Evolutionary conservation across 2,888 invertebrate genomes (phyloP).

Genomic region (Nipponacmea schrenckii): DNA sequence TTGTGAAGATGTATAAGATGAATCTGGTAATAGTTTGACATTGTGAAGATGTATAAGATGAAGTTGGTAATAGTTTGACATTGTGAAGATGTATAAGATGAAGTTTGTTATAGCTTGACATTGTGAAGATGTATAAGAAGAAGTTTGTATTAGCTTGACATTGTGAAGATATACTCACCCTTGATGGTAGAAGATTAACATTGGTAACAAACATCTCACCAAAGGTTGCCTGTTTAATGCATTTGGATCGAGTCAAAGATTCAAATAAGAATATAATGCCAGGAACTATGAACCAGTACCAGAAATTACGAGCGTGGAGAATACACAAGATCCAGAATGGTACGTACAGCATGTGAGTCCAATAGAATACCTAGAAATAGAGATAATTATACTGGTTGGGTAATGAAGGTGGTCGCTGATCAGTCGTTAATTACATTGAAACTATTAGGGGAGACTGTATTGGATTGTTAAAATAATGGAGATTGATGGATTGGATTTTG

Average conservation of each 20-base stretch:
- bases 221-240: conserved; percentile 45
- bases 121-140: too few relatives aligned
- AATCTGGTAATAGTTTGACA: too few relatives aligned
- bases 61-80: too few relatives aligned
- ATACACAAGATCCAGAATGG: conserved; percentile 87
- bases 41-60: too few relatives aligned
- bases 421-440: background rate
- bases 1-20: too few relatives aligned
- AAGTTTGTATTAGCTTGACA: too few relatives aligned
- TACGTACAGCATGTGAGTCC: conserved; percentile 87
- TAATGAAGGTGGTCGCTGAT: too few relatives aligned
- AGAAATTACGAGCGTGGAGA: conserved; percentile 91
- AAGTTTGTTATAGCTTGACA: too few relatives aligned
- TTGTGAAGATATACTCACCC: conserved; percentile 73
- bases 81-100: too few relatives aligned
- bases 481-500: too few relatives aligned
- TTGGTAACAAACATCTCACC: conserved; percentile 92
- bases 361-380: conserved; percentile 82
- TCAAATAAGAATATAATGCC: conserved; percentile 84
- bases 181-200: conserved; percentile 86
- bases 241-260: conserved; percentile 70
- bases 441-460: too few relatives aligned
- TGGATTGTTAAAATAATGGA: too few relatives aligned
- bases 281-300: conserved; percentile 93
- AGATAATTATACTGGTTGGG: background rate